Evolutionary conservation across 1,140 invertebrate genomes (phyloP), one percentile per base, ranked within the genome.

Genomic region (Aricia agestis): DNA sequence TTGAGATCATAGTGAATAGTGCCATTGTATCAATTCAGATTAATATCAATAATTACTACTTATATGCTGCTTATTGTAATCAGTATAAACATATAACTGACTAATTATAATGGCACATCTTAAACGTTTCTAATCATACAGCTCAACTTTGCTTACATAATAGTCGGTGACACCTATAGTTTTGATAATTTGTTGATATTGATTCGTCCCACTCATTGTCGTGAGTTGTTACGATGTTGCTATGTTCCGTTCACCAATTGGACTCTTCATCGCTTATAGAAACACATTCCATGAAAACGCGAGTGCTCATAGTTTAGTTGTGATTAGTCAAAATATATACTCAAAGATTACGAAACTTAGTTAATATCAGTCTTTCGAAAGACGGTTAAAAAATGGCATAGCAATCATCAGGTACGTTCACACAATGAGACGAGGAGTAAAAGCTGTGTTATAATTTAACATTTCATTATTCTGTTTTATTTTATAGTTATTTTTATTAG

Each of bases 381-480:
- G 63, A 61, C 69, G 57, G n/a, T 61, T 17, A 41, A 15, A 25
- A 31, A 45, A 18, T 67, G 36, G 52, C 66, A 45, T 88, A 89
- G 87, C 83, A 85, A 85, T 78, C 65, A 82, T 87, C 84, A 73
- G 71, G 78, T 82, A 81, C 80, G 78, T 74, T 76, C 79, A 83
- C 58, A 84, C 81, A 79, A 81, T 78, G 82, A 80, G 85, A 84
- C 82, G 82, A 84, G 83, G 83, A 82, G 82, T 82, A 79, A 87
- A 88, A 88, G 84, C 89, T 91, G 89, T 91, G 89, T 90, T 91
- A 91, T 89, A 86, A 89, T 89, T 88, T 90, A 91, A 90, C 85
- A 87, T 87, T 89, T 85, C 85, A 88, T 84, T 89, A 87, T 84
- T 87, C 84, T 91, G 85, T 88, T 90, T 89, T 91, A 90, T 90